Evolutionary conservation across 2,888 invertebrate genomes (phyloP).

Genomic region (Vannuccia rotundouncinata): DNA sequence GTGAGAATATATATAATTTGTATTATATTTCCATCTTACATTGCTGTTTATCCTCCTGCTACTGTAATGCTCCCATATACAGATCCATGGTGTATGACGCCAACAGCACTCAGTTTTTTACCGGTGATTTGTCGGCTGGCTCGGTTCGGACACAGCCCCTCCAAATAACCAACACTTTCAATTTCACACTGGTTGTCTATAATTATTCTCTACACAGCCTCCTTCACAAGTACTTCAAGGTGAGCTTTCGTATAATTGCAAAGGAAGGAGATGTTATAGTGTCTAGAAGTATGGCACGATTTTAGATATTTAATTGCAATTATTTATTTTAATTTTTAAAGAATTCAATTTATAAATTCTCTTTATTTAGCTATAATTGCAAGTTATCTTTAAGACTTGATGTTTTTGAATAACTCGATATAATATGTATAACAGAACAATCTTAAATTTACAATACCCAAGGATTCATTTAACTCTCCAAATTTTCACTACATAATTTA

Average conservation of each 20-base stretch:
- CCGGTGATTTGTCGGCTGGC: slow-evolving; percentile 45
- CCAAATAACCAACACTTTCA: slow-evolving; percentile 67
- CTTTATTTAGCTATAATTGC: background rate
- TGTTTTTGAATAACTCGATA: no score
- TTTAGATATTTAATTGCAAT: background rate
- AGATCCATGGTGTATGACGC: slow-evolving; percentile 57
- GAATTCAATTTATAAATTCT: slow-evolving; percentile 7
- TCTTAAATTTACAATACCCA: background rate
- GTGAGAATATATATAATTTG: no score
- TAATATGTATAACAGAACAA: no score
- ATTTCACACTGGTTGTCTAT: slow-evolving; percentile 67
- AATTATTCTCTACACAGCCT: slow-evolving; percentile 66
- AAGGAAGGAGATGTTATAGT: no score
- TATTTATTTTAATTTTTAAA: background rate
- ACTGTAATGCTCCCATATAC: no score
- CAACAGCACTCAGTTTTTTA: slow-evolving; percentile 57
- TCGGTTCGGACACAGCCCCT: slow-evolving; percentile 57
- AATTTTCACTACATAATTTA: background rate
- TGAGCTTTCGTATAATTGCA: no score
- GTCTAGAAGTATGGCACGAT: background rate
- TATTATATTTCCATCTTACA: no score
- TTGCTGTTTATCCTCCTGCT: no score
- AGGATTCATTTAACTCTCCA: background rate
- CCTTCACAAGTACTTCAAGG: slow-evolving; percentile 63
- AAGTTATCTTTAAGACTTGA: no score